Evolutionary conservation across 2,888 invertebrate species (phyloP), one percentile per base, ranked within the genome.

Genomic region (Drosophila kambysellisi): DNA sequence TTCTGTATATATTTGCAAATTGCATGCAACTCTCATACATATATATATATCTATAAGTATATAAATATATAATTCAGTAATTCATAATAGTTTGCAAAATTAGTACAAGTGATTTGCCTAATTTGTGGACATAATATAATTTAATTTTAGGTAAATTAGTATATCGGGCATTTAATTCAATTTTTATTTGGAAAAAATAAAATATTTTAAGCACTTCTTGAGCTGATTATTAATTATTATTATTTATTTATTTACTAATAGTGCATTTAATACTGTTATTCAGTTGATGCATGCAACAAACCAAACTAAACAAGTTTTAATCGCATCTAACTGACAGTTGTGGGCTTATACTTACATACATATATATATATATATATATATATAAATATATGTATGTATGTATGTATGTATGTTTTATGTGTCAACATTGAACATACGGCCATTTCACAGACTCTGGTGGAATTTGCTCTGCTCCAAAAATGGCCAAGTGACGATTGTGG

Each of bases 401-500:
- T 43, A 6, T 43, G 6, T 20, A 2, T 41, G 9, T 41, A n/a
- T 4, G 1, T n/a, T n/a, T 11, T 7, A 15, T 29, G 20, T 46
- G 48, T 3, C 32, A 25, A 50, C 12, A 51, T 65, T 33, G 25
- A 63, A 52, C 20, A 63, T 35, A 65, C 25, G 30, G 4, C 20
- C 33, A 51, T 29, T 37, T 20, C 20, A 20, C 30, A 3, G 29
- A 30, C 11, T 30, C 50, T 6, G 50, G 0, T 51, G 29, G 3
- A 29, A 17, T 50, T 29, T 50, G 50, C 6, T 30, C n/a, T 51
- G 51, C 52, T 52, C 43, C 53, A 67, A 53, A 46, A 67, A 67
- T 37, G 52, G 17, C 39, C 20, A 46, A 39, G 32, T 32, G 46
- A 15, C 66, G 48, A 67, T 66, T 48, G 20, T 62, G 75, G 50